Percentiles rank a stretch among this genome's conserved stretches.
phyloP scores from a whole-genome alignment of 2,888 invertebrate species.

The Harpalus rubripes region DNA sequence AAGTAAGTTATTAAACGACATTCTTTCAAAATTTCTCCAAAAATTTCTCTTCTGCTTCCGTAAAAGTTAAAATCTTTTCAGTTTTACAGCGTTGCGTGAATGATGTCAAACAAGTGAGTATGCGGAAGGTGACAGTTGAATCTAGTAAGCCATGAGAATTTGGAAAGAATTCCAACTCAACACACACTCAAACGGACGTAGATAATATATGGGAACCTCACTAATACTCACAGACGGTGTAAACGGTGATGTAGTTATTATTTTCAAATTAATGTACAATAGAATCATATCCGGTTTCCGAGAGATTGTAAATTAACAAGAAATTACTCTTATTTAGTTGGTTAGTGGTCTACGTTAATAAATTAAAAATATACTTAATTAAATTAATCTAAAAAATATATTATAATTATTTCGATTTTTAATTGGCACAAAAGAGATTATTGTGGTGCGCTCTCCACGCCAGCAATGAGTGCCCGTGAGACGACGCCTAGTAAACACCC shows the following conservation, averaged over 20 bases:
- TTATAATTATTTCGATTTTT: too few relatives aligned
- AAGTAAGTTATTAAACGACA: not conserved
- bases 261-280: not conserved
- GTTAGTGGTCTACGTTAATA: not conserved
- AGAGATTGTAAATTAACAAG: not conserved
- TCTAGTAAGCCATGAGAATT: constrained; percentile 41
- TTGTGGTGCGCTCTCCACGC: too few relatives aligned
- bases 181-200: not conserved
- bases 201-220: not conserved
- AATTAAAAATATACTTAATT: too few relatives aligned
- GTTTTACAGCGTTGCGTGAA: constrained; percentile 2
- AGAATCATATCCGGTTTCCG: not conserved
- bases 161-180: not conserved
- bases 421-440: too few relatives aligned
- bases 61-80: not conserved
- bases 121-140: constrained; percentile 27
- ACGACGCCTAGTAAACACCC: too few relatives aligned
- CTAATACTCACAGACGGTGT: not conserved
- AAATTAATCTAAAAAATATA: too few relatives aligned
- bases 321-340: not conserved
- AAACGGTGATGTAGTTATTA: not conserved
- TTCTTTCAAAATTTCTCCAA: not conserved
- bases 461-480: too few relatives aligned
- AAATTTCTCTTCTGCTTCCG: not conserved
- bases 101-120: constrained; percentile 23